Conservation (phyloP, 2,797 vertebrate species). For the Diglossa cyanea region DNA sequence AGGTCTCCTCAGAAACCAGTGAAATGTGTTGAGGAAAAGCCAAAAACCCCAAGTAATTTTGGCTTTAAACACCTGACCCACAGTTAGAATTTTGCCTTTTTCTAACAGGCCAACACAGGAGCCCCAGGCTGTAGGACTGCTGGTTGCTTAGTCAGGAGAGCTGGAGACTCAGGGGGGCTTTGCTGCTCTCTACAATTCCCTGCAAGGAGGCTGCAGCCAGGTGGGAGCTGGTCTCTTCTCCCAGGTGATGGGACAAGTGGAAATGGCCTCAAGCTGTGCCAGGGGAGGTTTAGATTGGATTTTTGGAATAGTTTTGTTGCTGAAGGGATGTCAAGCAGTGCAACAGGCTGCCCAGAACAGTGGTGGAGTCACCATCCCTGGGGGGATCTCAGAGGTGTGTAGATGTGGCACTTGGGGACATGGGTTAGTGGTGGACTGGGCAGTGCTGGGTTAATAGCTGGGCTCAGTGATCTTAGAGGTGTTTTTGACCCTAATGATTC, state of each 20-base stretch:
- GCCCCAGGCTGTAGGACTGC: background rate
- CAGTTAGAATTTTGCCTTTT: background rate
- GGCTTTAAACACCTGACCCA: background rate
- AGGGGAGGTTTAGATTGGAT: background rate
- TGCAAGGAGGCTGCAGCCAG: background rate
- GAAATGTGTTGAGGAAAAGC: background rate
- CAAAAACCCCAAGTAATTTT: background rate
- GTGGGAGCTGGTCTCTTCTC: background rate
- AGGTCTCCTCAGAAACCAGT: background rate
- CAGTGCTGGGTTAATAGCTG: background rate
- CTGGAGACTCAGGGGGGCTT: background rate
- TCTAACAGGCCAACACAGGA: background rate
- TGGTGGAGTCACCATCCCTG: background rate
- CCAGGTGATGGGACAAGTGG: background rate
- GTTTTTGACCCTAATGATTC: background rate
- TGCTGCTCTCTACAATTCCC: background rate
- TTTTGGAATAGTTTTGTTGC: too few relatives aligned
- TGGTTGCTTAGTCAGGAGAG: background rate
- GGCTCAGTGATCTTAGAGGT: background rate
- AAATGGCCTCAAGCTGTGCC: background rate
- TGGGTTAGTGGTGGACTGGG: background rate
- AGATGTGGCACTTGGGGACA: fast-evolving
- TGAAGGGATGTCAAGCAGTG: background rate
- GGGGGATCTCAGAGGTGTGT: background rate
- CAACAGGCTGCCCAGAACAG: background rate